Conservation (phyloP, 1,140 invertebrate genomes). For the Macrobrachium rosenbergii region DNA sequence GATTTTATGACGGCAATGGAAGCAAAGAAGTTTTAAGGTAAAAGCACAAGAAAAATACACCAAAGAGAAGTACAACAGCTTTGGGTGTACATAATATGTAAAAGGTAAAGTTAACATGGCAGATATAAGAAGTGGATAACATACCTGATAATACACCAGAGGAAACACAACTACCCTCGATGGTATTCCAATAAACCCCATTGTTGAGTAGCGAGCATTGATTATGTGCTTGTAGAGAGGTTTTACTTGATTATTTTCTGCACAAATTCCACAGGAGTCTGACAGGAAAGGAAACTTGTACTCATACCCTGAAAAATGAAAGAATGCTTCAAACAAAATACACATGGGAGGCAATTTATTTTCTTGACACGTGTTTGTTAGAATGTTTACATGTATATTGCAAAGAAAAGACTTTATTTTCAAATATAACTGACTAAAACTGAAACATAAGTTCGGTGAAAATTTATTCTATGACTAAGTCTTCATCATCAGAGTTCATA, state of each 20-base stretch:
- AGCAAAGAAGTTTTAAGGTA: no score
- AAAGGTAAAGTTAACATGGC: no score
- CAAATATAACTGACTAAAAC: no score
- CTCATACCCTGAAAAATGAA: slow-evolving; percentile 43
- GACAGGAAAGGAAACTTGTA: slow-evolving; percentile 44
- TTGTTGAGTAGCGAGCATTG: slow-evolving; percentile 31
- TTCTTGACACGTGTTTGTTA: not conserved
- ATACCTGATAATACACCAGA: slow-evolving; percentile 43
- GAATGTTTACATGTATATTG: not conserved
- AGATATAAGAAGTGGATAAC: not conserved
- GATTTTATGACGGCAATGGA: no score
- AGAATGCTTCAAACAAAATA: not conserved
- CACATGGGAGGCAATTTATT: not conserved
- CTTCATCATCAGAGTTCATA: no score
- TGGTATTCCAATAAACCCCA: slow-evolving; percentile 54
- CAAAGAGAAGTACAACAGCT: no score
- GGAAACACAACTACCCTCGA: slow-evolving; percentile 29
- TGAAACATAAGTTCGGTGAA: no score
- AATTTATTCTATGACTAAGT: no score
- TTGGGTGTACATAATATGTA: no score
- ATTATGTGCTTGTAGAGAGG: slow-evolving; percentile 47
- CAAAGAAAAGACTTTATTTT: no score
- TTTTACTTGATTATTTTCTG: slow-evolving; percentile 31
- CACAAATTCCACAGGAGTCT: slow-evolving; percentile 29
- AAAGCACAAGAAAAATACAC: no score